phyloP scores from a whole-genome alignment of 2,888 invertebrate species.

The Trissonchulus sp. region DNA sequence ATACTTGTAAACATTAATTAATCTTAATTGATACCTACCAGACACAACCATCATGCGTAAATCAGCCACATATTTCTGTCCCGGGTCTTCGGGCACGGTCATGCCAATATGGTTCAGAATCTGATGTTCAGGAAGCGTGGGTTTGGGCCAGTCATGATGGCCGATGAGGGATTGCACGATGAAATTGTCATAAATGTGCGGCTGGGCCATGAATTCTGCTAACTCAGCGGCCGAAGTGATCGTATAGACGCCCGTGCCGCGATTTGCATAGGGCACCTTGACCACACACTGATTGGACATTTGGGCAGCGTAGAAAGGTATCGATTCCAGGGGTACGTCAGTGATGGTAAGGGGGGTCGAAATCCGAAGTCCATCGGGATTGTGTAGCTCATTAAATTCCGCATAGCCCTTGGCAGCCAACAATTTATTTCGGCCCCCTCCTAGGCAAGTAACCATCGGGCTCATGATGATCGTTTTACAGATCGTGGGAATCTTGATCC shows the following conservation, averaged over 20 bases:
- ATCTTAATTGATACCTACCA: too few species aligned
- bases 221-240: conserved; percentile 22
- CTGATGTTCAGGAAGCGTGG: background rate
- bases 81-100: background rate
- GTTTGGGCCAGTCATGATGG: conserved; percentile 4
- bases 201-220: conserved; percentile 7
- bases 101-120: conserved; percentile 13
- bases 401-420: conserved; percentile 22
- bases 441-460: conserved; percentile 18
- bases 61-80: conserved; percentile 5
- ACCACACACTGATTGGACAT: conserved; percentile 18
- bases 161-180: conserved; percentile 18
- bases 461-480: conserved; percentile 10
- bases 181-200: conserved; percentile 24
- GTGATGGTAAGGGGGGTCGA: conserved; percentile 18
- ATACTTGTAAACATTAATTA: too few species aligned
- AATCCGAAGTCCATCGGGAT: background rate
- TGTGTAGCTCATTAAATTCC: background rate
- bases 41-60: conserved; percentile 11
- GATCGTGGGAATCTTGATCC: conserved; percentile 7
- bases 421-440: conserved; percentile 24
- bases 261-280: conserved; percentile 22
- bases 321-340: background rate
- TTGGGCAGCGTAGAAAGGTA: background rate
- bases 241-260: conserved; percentile 22